Evolutionary conservation across 1,140 invertebrate species (phyloP), one percentile per base, ranked within the genome.

Genomic region (Ladona fulva): DNA sequence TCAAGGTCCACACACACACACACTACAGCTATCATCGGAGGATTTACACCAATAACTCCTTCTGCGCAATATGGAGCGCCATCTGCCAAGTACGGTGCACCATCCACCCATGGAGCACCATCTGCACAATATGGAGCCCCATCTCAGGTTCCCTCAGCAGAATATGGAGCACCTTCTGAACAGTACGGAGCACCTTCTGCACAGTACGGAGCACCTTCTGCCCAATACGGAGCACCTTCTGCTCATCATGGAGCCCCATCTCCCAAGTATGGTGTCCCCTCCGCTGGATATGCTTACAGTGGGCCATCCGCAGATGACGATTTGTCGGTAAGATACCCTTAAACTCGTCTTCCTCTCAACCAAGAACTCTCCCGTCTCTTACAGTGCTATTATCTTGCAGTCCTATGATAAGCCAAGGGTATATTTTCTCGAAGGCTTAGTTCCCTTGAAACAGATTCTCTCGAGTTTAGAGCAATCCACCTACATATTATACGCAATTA

Each of bases 11-110:
- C n/a, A n/a, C n/a, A n/a, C n/a, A n/a, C n/a, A n/a, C n/a, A n/a
- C n/a, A n/a, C n/a, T n/a, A n/a, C 77, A 22, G 77, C 77, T 24
- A 77, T 76, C 19, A 78, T 81, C 59, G 82, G 83, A n/a, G 78
- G 77, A n/a, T n/a, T n/a, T n/a, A n/a, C n/a, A n/a, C n/a, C n/a
- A n/a, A n/a, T n/a, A n/a, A n/a, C 44, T 52, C 74, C 74, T 74
- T 25, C 74, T 10, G 10, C 74, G 8, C 74, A 74, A 25, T 44
- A 19, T 42, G 25, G 77, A 22, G 22, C 73, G 19, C 74, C 74
- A 3, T 75, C 74, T 16, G 3, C 74, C 19, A 75, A 16, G 19
- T 75, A 75, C 74, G 74, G 74, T 8, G 24, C 24, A 3, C 74
- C 74, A 1, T 75, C 74, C 3, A 66, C n/a, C n/a, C n/a, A 78